Conservation (phyloP, 2,888 invertebrate genomes). For the Matsumyia berberina region DNA sequence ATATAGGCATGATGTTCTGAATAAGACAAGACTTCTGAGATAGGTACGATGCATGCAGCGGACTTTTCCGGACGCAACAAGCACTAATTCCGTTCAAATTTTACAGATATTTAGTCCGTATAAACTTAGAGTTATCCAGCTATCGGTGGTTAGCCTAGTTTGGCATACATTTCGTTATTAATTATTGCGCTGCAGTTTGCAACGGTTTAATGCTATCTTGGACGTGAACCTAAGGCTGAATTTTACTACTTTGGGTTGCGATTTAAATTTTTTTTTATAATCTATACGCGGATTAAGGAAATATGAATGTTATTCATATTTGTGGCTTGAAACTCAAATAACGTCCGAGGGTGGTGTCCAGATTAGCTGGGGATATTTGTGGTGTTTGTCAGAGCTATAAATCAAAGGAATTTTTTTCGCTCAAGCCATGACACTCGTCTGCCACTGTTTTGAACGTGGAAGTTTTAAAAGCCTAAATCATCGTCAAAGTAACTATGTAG, state of each 20-base stretch:
- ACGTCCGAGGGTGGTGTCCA: too few relatives aligned
- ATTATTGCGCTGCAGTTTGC: background rate
- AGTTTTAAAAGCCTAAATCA: too few relatives aligned
- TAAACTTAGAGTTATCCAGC: background rate
- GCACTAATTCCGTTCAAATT: constrained; percentile 9
- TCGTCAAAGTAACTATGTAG: too few relatives aligned
- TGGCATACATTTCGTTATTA: background rate
- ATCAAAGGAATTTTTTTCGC: too few relatives aligned
- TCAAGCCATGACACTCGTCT: too few relatives aligned
- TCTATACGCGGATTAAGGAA: too few relatives aligned
- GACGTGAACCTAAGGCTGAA: background rate
- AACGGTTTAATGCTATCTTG: background rate
- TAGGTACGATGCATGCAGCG: too few relatives aligned
- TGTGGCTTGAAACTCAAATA: too few relatives aligned
- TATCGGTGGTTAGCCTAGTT: background rate
- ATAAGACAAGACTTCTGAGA: background rate
- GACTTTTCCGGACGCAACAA: background rate
- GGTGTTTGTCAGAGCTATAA: too few relatives aligned
- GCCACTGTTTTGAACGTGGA: too few relatives aligned
- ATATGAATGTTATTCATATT: too few relatives aligned
- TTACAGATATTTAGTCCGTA: background rate
- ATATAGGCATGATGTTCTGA: background rate
- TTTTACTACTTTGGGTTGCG: background rate
- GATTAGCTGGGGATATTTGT: too few relatives aligned
- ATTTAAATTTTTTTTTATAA: background rate